A percentile compares a stretch with the other conserved stretches of the same genome.
Evolutionary conservation across 2,797 vertebrate genomes (phyloP).

Genomic region (Poeciliopsis infans): DNA sequence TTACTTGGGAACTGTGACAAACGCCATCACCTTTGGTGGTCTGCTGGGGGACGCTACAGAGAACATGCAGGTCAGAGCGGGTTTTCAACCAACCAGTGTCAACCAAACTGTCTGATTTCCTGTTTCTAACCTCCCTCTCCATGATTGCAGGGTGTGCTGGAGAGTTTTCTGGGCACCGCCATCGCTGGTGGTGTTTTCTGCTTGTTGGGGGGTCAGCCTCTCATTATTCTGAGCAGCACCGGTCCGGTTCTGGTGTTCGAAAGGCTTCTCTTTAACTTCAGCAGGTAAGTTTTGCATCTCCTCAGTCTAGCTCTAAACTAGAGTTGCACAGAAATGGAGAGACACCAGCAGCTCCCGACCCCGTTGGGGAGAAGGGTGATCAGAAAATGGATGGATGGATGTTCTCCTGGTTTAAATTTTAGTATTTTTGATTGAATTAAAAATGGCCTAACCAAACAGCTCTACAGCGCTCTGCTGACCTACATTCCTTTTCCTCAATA

Average conservation of each 20-base stretch:
- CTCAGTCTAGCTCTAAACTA: background rate
- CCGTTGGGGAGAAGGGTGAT: no score
- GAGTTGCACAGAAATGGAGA: background rate
- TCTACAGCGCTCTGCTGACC: no score
- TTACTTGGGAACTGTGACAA: slow-evolving; percentile 97
- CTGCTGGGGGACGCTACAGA: slow-evolving; percentile 96
- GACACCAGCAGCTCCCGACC: no score
- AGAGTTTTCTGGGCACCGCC: slow-evolving; percentile 97
- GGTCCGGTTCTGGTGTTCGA: slow-evolving; percentile 98
- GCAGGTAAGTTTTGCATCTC: slow-evolving; percentile 83
- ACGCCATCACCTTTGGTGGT: slow-evolving; percentile 98
- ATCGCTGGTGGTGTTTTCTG: slow-evolving; percentile 91
- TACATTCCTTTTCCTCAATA: no score
- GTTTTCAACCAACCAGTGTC: background rate
- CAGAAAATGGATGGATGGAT: no score
- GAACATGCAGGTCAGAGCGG: slow-evolving; percentile 93
- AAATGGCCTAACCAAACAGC: no score
- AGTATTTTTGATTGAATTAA: no score
- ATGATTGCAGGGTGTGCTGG: slow-evolving; percentile 87
- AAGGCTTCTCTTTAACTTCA: slow-evolving; percentile 96
- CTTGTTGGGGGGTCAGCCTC: slow-evolving; percentile 92
- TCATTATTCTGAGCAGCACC: slow-evolving; percentile 97
- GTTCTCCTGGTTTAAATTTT: no score
- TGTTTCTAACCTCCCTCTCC: background rate
- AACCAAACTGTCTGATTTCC: rapidly evolving